phyloP scores from a whole-genome alignment of 1,140 invertebrate species.

The Solenopsis invicta region DNA sequence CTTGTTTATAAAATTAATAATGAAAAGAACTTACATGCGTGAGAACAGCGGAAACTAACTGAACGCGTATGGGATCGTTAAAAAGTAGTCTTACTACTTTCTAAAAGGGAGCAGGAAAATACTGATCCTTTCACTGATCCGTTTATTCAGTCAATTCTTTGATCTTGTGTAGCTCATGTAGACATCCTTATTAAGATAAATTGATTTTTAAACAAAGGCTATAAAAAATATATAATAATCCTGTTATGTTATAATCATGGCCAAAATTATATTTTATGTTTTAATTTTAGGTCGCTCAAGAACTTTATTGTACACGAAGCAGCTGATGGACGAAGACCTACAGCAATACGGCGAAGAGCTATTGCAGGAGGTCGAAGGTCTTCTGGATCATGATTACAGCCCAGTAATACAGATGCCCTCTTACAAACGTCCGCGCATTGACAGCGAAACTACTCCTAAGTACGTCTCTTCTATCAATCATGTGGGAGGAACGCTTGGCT shows the following conservation, averaged over 20 bases:
- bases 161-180: background rate
- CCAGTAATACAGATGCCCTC: constrained; percentile 80
- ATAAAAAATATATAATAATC: too few species aligned
- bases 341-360: constrained; percentile 85
- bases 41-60: constrained; percentile 55
- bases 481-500: constrained; percentile 73
- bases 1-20: background rate
- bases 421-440: constrained; percentile 80
- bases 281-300: constrained; percentile 84
- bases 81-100: constrained; percentile 77
- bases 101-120: constrained; percentile 69
- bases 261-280: background rate
- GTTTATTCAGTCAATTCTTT: constrained; percentile 28
- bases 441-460: constrained; percentile 72
- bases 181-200: background rate
- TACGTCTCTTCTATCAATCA: constrained; percentile 69
- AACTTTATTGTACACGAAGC: constrained; percentile 84
- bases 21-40: constrained; percentile 5
- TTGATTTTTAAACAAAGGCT: background rate
- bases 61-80: constrained; percentile 50
- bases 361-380: constrained; percentile 81
- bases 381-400: constrained; percentile 86
- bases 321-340: constrained; percentile 82
- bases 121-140: constrained; percentile 57
- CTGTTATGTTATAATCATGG: background rate